Conservation (phyloP, 2,888 invertebrate genomes). For the Papilio protenor region DNA sequence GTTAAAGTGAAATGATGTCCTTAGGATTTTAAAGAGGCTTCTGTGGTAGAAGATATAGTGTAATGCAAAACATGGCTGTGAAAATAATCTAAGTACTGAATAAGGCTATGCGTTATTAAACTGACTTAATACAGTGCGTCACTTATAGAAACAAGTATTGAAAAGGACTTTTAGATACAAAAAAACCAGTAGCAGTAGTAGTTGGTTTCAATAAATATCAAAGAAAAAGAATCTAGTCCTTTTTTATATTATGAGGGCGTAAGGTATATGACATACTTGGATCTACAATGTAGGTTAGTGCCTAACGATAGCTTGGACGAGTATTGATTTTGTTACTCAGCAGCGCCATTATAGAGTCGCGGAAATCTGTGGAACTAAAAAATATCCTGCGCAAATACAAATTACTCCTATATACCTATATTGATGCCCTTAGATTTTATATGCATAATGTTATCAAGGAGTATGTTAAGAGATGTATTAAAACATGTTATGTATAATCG, state of each 20-base stretch:
- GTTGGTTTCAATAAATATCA: neutral
- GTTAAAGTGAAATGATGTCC: too few relatives aligned
- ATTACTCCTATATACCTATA: neutral
- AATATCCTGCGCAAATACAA: conserved; percentile 31
- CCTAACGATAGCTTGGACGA: conserved; percentile 31
- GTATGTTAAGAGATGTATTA: neutral
- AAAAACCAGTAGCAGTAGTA: too few relatives aligned
- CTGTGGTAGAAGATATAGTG: too few relatives aligned
- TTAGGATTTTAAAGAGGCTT: too few relatives aligned
- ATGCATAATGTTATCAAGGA: neutral
- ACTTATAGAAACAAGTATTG: too few relatives aligned
- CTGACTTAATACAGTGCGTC: too few relatives aligned
- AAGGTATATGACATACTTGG: conserved; percentile 29
- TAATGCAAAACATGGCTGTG: too few relatives aligned
- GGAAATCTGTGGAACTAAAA: conserved; percentile 38
- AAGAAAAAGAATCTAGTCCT: neutral
- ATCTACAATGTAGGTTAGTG: conserved; percentile 22
- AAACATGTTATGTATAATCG: neutral
- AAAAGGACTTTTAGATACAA: too few relatives aligned
- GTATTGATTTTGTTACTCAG: conserved; percentile 24
- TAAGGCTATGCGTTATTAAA: neutral
- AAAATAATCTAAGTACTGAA: too few relatives aligned
- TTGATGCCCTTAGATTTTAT: neutral
- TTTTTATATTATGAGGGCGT: neutral
- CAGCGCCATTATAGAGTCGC: conserved; percentile 15